Evolutionary conservation across 2,113 vertebrate species (phyloP).

Genomic region (Nanger granti): DNA sequence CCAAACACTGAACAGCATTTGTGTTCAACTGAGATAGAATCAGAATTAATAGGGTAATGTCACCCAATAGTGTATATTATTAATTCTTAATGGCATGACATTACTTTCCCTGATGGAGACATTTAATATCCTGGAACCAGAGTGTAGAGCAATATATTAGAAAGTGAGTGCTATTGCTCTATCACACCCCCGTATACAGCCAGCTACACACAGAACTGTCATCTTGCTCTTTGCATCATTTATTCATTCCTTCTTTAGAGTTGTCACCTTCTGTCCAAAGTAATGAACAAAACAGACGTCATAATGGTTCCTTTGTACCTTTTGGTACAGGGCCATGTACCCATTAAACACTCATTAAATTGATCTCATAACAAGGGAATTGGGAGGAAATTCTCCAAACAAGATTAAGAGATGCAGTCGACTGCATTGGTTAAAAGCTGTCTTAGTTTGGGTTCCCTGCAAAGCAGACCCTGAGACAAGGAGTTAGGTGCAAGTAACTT

Average conservation of each 20-base stretch:
- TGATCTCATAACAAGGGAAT: neutral
- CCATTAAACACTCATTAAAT: conserved; percentile 24
- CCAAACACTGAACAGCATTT: conserved; percentile 50
- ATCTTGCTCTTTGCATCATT: conserved; percentile 13
- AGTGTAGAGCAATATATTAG: neutral
- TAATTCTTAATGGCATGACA: conserved; percentile 44
- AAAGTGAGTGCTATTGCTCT: neutral
- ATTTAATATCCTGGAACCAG: conserved; percentile 47
- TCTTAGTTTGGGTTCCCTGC: neutral
- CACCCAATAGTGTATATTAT: conserved; percentile 27
- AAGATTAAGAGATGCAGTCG: neutral
- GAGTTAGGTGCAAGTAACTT: neutral
- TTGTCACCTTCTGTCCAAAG: conserved; percentile 16
- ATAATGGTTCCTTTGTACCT: neutral
- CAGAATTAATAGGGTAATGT: conserved; percentile 46
- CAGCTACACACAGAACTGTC: neutral
- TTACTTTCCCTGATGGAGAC: conserved; percentile 48
- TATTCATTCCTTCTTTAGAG: conserved; percentile 7
- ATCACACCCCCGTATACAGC: neutral
- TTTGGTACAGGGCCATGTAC: neutral
- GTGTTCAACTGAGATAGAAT: conserved; percentile 47
- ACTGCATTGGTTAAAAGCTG: neutral
- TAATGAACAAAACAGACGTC: neutral
- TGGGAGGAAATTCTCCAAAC: neutral
- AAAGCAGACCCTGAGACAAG: neutral